Conservation (phyloP, 2,797 vertebrate species). For the Moxostoma hubbsi region DNA sequence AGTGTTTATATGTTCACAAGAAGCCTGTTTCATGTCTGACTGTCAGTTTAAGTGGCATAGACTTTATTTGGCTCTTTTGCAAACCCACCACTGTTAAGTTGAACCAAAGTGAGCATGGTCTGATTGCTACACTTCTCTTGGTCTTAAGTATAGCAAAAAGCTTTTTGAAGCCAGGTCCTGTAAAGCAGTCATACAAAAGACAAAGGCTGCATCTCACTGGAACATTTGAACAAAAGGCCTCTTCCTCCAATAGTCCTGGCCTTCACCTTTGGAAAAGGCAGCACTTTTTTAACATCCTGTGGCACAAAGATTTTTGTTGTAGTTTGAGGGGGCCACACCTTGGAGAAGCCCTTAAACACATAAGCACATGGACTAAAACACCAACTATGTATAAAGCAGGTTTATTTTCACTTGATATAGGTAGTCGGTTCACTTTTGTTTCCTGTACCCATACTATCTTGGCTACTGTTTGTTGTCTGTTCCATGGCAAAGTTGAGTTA, state of each 20-base stretch:
- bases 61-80: constrained; percentile 23
- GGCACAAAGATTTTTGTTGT: constrained; percentile 56
- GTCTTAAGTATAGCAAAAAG: constrained; percentile 58
- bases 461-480: constrained; percentile 6
- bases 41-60: constrained; percentile 1
- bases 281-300: constrained; percentile 70
- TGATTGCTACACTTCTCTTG: constrained; percentile 61
- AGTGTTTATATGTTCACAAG: neutral
- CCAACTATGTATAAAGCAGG: constrained; percentile 42
- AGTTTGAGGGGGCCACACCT: constrained; percentile 46
- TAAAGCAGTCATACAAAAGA: constrained; percentile 64
- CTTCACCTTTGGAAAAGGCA: constrained; percentile 70
- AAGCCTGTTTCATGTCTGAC: constrained; percentile 18
- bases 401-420: constrained; percentile 53
- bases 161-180: constrained; percentile 48
- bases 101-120: constrained; percentile 29
- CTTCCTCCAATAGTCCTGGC: constrained; percentile 78
- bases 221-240: constrained; percentile 59
- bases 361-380: constrained; percentile 43
- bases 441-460: constrained; percentile 34
- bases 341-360: constrained; percentile 49
- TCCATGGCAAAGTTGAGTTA: constrained; percentile 25
- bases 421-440: constrained; percentile 39
- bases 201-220: constrained; percentile 51
- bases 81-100: constrained; percentile 21